These are phyloP conservation scores for Percopsis transmontana DNA, from an alignment of 2,113 vertebrate species.

Conservation along the genomic window DNA sequence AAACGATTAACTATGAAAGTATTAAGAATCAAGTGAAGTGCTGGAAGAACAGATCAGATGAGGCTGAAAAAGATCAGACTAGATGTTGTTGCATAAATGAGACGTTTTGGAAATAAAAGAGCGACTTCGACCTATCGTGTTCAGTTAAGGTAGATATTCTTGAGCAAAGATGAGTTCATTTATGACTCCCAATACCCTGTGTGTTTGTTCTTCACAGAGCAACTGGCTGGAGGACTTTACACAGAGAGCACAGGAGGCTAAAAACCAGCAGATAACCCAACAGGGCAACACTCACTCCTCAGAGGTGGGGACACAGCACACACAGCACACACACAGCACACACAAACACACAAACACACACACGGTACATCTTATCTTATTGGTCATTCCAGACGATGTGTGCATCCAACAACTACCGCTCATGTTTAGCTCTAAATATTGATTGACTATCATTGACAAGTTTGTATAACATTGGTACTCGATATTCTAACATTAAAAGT, in stretches of 20 bases:
- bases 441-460: too few relatives aligned
- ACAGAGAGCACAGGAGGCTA: constrained; percentile 57
- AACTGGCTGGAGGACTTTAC: constrained; percentile 81
- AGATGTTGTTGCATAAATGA: too few relatives aligned
- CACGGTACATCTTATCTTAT: not conserved
- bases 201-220: constrained; percentile 24
- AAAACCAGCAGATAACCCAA: constrained; percentile 30
- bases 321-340: not conserved
- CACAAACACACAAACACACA: not conserved
- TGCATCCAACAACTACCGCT: not conserved
- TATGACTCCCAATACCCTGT: not conserved
- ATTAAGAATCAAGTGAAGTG: not conserved
- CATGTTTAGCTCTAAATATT: not conserved
- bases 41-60: too few relatives aligned
- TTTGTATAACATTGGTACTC: not conserved
- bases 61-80: too few relatives aligned
- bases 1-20: too few relatives aligned
- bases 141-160: too few relatives aligned
- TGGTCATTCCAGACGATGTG: not conserved
- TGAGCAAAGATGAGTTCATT: not conserved
- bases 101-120: too few relatives aligned
- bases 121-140: too few relatives aligned
- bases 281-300: not conserved
- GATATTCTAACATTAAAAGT: not conserved
- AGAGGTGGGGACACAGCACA: constrained; percentile 47